Evolutionary conservation across 2,113 vertebrate species (phyloP).

Genomic region (Sturnira hondurensis): DNA sequence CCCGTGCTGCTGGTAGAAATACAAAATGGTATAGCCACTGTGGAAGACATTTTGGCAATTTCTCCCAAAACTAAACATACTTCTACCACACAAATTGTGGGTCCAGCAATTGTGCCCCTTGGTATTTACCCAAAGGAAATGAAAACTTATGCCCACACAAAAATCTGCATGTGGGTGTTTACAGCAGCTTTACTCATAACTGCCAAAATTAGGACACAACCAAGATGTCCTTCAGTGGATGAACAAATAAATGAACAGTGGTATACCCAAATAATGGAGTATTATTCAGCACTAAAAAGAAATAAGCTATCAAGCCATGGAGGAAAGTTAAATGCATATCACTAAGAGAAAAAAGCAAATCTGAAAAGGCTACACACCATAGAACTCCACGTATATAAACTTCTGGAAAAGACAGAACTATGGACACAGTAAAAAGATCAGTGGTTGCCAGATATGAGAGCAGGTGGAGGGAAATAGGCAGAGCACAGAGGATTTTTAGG

Average conservation of each 20-base stretch:
- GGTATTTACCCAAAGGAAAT: background rate
- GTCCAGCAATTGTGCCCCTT: background rate
- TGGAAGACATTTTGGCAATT: background rate
- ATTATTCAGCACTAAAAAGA: constrained; percentile 2
- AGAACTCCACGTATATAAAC: background rate
- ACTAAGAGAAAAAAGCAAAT: background rate
- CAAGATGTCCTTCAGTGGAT: background rate
- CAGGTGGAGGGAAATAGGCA: background rate
- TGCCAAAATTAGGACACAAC: background rate
- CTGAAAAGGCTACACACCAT: background rate
- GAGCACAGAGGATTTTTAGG: background rate
- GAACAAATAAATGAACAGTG: background rate
- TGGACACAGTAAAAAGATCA: background rate
- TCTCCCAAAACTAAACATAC: background rate
- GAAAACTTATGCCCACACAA: background rate
- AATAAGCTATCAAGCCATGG: background rate
- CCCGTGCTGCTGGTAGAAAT: background rate
- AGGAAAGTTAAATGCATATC: background rate
- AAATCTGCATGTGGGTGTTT: background rate
- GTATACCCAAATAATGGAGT: background rate
- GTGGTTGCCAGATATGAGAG: background rate
- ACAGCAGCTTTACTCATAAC: background rate
- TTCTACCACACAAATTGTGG: background rate
- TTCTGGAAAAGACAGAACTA: background rate
- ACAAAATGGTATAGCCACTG: background rate